Evolutionary conservation across 2,113 vertebrate genomes (phyloP).

Genomic region (Pangasianodon gigas): DNA sequence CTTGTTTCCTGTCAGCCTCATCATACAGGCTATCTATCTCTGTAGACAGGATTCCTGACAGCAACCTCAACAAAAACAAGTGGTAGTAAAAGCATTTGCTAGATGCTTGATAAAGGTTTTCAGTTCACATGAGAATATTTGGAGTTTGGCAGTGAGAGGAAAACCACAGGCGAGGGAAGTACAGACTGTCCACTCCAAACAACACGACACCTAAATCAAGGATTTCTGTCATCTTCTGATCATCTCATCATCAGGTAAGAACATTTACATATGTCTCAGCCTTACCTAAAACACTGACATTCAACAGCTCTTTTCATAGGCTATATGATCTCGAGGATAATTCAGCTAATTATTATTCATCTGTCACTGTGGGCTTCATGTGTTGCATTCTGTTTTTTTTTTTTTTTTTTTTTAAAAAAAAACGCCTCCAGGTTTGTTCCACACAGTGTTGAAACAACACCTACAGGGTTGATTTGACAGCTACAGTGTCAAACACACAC

Average conservation of each 20-base stretch:
- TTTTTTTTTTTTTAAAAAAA: not conserved
- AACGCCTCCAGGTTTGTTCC: conserved; percentile 8
- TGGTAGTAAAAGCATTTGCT: not conserved
- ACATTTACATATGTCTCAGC: not conserved
- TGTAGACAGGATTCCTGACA: not conserved
- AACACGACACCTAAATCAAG: conserved; percentile 22
- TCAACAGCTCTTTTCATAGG: not conserved
- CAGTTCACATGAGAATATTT: conserved; percentile 10
- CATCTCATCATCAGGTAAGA: conserved; percentile 53
- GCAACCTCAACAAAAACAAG: not conserved
- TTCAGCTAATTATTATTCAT: conserved; percentile 9
- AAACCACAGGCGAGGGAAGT: conserved; percentile 32
- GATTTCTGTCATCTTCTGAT: conserved; percentile 53
- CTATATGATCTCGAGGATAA: not conserved
- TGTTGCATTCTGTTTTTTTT: not conserved
- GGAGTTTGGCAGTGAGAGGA: not conserved
- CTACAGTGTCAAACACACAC: not conserved
- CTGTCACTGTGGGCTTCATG: not conserved
- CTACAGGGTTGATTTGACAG: conserved; percentile 7
- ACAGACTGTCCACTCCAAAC: not conserved
- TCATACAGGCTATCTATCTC: not conserved
- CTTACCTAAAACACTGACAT: not conserved
- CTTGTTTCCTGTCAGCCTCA: conserved; percentile 4
- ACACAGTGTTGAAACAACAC: conserved; percentile 28
- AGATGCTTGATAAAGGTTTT: not conserved